Base-by-base conservation (phyloP, 2,113 vertebrate genomes). In the Channa argus region DNA sequence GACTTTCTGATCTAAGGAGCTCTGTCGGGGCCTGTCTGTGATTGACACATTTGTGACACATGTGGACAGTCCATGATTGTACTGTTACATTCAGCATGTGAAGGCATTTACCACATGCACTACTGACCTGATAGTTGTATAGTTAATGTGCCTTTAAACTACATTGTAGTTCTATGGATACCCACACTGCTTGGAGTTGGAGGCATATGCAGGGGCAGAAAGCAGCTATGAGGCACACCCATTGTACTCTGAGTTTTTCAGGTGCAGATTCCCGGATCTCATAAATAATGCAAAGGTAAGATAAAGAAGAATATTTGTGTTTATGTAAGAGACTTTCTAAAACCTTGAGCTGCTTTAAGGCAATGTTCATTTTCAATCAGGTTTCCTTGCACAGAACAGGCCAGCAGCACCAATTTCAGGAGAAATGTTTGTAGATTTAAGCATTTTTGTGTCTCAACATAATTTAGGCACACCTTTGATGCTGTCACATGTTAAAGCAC, bases 251-350 rank as follows among this genome's bases (percentile, higher is more conserved):
- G 38, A 51, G 24, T 34, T 2, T 2, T 44, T 51, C 15, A n/a
- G 6, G 24, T 45, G 46, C 8, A 43, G 38, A 72, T 46, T 44
- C 67, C 63, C 54, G 45, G 59, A 62, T 47, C 63, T 61, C 45
- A 73, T 89, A 60, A 77, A 85, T 85, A 78, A 72, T 83, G 63
- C 49, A 78, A 50, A 60, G n/a, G 5, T 15, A 6, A 43, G 47
- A 44, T 47, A 67, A 63, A 50, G 55, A 7, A 70, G 63, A 59
- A 61, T 64, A 62, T 67, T 71, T 64, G 37, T 73, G 43, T 58
- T 53, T 41, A 69, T 69, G 67, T 73, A 43, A 60, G n/a, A 60
- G 36, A 53, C 36, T 58, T 34, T 38, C 33, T 51, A 15, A 50
- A 67, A 47, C 55, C 5, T 43, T 63, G 1, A n/a, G 63, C 61